These are phyloP conservation scores for Pipra filicauda DNA, from an alignment of 2,113 vertebrate species.

Conservation along the genomic window DNA sequence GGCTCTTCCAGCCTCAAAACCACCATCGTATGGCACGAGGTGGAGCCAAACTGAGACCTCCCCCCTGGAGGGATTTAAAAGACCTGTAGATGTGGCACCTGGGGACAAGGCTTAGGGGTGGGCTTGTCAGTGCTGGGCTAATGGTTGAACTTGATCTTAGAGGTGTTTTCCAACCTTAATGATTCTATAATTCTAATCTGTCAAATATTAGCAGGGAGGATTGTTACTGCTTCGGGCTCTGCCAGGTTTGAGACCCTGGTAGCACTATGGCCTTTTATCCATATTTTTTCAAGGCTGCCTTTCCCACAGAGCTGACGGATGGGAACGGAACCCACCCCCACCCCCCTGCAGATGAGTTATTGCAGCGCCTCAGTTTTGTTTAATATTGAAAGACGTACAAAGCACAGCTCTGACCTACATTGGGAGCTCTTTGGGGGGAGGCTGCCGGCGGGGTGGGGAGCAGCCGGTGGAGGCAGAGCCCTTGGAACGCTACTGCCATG, in stretches of 20 bases:
- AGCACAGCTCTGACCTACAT: constrained; percentile 43
- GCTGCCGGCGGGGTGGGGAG: not conserved
- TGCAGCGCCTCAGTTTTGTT: constrained; percentile 1
- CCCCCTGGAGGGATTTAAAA: not conserved
- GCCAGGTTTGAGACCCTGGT: not conserved
- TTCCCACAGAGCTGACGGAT: not conserved
- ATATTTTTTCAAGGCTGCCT: not conserved
- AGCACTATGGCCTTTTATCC: not conserved
- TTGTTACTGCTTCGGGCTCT: accelerated
- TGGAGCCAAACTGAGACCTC: not conserved
- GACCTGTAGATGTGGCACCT: not conserved
- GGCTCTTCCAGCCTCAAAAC: not conserved
- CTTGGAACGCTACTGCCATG: not conserved
- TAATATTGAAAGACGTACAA: constrained; percentile 13
- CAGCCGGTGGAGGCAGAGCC: not conserved
- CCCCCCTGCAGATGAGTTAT: not conserved
- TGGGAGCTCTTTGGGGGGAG: constrained; percentile 9
- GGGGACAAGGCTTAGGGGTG: not conserved
- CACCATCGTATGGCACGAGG: accelerated
- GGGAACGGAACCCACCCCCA: not conserved
- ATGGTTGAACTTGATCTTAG: accelerated
- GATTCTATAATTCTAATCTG: not conserved
- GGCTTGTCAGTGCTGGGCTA: not conserved
- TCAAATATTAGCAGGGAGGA: not conserved
- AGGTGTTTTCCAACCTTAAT: not conserved